Evolutionary conservation across 2,888 invertebrate genomes (phyloP).

Genomic region (Falcaria lacertinaria): DNA sequence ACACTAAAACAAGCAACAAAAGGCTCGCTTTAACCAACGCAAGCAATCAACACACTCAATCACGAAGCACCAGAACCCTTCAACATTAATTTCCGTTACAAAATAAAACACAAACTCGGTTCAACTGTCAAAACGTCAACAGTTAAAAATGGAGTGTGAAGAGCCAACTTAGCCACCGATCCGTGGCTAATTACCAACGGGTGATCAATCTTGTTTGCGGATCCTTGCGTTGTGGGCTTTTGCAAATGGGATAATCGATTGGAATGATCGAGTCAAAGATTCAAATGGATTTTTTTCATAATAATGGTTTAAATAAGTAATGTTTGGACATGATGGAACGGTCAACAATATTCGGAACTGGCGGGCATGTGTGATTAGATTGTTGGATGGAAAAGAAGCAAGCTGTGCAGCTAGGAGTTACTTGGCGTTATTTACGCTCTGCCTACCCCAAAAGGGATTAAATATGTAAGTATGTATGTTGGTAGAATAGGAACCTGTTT

Average conservation of each 20-base stretch:
- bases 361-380: too few relatives aligned
- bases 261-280: not conserved
- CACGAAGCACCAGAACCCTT: constrained; percentile 7
- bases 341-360: too few relatives aligned
- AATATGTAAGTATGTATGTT: too few relatives aligned
- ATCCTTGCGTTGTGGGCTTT: constrained; percentile 14
- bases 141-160: constrained; percentile 54
- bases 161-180: constrained; percentile 34
- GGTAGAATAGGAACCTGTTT: too few relatives aligned
- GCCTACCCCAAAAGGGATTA: too few relatives aligned
- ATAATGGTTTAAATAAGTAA: too few relatives aligned
- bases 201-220: constrained; percentile 45
- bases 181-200: constrained; percentile 47
- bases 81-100: constrained; percentile 33
- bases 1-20: not conserved
- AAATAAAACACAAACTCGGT: constrained; percentile 25
- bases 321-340: too few relatives aligned
- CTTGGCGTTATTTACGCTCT: too few relatives aligned
- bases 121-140: constrained; percentile 49
- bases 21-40: not conserved
- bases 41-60: not conserved
- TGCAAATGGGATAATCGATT: constrained; percentile 15
- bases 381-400: too few relatives aligned
- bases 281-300: not conserved
- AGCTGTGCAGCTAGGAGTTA: too few relatives aligned